A percentile compares a stretch with the other conserved stretches of the same genome.
Evolutionary conservation across 2,797 vertebrate genomes (phyloP).

Genomic region (Vespertilio murinus): DNA sequence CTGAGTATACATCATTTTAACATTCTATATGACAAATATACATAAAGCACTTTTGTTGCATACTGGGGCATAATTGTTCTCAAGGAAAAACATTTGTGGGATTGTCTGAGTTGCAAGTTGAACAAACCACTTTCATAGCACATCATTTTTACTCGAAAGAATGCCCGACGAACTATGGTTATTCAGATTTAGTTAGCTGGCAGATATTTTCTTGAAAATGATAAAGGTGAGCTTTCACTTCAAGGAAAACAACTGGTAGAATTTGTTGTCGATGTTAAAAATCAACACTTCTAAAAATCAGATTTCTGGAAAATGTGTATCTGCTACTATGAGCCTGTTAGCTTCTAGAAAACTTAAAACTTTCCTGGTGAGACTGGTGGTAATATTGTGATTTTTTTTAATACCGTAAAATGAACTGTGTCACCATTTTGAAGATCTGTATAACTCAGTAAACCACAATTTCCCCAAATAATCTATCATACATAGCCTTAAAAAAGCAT

Average conservation of each 20-base stretch:
- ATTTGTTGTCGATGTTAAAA: slow-evolving; percentile 60
- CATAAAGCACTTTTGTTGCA: not conserved
- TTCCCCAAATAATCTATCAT: slow-evolving; percentile 43
- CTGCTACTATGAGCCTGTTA: slow-evolving; percentile 45
- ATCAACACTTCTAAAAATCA: slow-evolving; percentile 63
- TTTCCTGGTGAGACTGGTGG: slow-evolving; percentile 9
- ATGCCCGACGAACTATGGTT: slow-evolving; percentile 27
- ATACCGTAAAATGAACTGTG: slow-evolving; percentile 26
- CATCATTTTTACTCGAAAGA: slow-evolving; percentile 53
- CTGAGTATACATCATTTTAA: not conserved
- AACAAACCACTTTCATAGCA: slow-evolving; percentile 9
- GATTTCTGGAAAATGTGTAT: slow-evolving; percentile 53
- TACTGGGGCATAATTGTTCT: not conserved
- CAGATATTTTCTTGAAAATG: slow-evolving; percentile 52
- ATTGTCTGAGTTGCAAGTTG: slow-evolving; percentile 16
- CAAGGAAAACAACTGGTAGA: slow-evolving; percentile 62
- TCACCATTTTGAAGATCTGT: slow-evolving; percentile 45
- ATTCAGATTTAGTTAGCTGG: slow-evolving; percentile 30
- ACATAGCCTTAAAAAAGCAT: slow-evolving; percentile 9
- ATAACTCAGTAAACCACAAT: slow-evolving; percentile 14
- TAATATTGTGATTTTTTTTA: slow-evolving; percentile 46
- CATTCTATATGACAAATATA: not conserved
- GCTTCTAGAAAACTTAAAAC: slow-evolving; percentile 45
- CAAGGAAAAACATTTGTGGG: not conserved
- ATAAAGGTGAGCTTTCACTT: slow-evolving; percentile 60